Conservation (phyloP, 2,797 vertebrate species). For the Periophthalmus magnuspinnatus region DNA sequence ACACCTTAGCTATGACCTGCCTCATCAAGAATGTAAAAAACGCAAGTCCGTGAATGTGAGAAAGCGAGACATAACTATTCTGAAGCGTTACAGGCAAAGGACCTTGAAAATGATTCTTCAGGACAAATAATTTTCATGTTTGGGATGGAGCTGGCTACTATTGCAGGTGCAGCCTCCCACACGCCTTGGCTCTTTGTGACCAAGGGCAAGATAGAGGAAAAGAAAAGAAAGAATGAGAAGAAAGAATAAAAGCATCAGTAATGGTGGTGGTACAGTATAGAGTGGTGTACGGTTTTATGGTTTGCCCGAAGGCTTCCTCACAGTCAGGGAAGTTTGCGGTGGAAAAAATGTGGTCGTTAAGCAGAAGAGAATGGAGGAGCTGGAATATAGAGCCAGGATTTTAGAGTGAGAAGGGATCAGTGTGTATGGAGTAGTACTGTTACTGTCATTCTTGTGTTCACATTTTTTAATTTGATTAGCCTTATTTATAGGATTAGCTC, state of each 20-base stretch:
- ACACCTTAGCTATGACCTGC: not conserved
- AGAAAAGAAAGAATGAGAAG: not conserved
- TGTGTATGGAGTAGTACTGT: not conserved
- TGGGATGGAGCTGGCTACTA: slow-evolving; percentile 1
- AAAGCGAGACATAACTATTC: not conserved
- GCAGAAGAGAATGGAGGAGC: slow-evolving; percentile 33
- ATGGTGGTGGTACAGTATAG: slow-evolving; percentile 25
- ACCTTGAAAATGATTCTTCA: slow-evolving; percentile 6
- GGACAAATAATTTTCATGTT: slow-evolving; percentile 1
- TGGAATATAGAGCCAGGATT: slow-evolving; percentile 12
- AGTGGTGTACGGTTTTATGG: slow-evolving; percentile 29
- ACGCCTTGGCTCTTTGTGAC: slow-evolving; percentile 18
- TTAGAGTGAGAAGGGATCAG: slow-evolving; percentile 19
- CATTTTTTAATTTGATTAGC: too few relatives aligned
- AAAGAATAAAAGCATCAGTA: not conserved
- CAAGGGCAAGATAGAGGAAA: slow-evolving; percentile 41
- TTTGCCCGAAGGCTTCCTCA: slow-evolving; percentile 38
- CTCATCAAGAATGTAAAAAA: slow-evolving; percentile 4
- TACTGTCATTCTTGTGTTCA: too few relatives aligned
- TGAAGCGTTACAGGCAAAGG: not conserved
- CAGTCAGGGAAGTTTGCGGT: slow-evolving; percentile 38
- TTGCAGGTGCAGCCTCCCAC: slow-evolving; percentile 12
- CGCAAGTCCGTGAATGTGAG: not conserved
- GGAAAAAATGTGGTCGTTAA: slow-evolving; percentile 34
- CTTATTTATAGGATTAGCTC: too few relatives aligned